phyloP scores from a whole-genome alignment of 2,888 invertebrate species.

The Neoitamus cyanurus region DNA sequence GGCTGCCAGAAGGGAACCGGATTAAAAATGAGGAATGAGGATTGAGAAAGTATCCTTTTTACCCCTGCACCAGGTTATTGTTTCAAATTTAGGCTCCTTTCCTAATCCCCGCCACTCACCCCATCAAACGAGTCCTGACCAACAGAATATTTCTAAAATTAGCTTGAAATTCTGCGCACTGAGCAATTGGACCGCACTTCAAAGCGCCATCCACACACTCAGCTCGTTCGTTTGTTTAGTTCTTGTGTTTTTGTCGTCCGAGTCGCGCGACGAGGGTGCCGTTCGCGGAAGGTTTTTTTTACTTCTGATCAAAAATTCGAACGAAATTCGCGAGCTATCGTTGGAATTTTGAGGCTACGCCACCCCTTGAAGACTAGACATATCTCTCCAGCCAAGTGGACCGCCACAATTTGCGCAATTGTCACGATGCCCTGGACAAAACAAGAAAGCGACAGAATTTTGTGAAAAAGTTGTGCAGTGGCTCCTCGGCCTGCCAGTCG shows the following conservation, averaged over 20 bases:
- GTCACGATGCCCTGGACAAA: slow-evolving; percentile 1
- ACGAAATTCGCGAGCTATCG: not conserved
- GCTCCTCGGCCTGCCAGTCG: not conserved
- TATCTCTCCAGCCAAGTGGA: not conserved
- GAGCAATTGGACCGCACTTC: slow-evolving; percentile 6
- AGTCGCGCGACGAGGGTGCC: not conserved
- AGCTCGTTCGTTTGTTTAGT: not conserved
- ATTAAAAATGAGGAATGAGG: not conserved
- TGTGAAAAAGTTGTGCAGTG: slow-evolving; percentile 9
- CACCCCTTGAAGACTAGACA: not conserved
- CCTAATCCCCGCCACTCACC: not conserved
- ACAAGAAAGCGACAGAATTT: slow-evolving; percentile 8
- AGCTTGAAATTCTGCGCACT: not conserved
- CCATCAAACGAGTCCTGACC: not conserved
- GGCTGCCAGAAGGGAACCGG: not conserved
- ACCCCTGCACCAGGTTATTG: not conserved
- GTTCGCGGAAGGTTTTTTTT: not conserved
- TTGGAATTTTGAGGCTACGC: not conserved
- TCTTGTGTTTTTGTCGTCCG: slow-evolving; percentile 26
- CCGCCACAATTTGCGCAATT: not conserved
- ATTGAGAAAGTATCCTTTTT: not conserved
- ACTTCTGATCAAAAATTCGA: not conserved
- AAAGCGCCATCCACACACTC: not conserved
- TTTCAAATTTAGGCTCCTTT: not conserved
- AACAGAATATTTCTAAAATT: not conserved